phyloP scores from a whole-genome alignment of 2,113 vertebrate genomes.

The Muntiacus muntjak region DNA sequence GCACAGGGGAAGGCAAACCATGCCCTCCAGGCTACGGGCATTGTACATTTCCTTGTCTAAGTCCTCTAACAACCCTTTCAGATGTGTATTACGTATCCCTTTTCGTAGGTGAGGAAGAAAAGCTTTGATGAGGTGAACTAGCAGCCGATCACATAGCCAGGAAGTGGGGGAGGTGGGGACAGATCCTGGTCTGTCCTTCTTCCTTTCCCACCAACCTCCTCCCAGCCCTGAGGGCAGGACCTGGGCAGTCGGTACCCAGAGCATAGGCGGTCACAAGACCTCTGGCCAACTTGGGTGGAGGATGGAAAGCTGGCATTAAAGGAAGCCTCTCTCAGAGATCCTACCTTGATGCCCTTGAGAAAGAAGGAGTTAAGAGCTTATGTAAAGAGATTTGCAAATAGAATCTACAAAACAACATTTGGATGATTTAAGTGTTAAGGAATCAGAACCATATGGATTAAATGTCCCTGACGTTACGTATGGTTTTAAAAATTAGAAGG shows the following conservation, averaged over 20 bases:
- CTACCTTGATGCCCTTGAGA: slow-evolving; percentile 24
- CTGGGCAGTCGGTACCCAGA: neutral
- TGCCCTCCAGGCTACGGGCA: neutral
- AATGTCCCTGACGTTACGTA: slow-evolving; percentile 72
- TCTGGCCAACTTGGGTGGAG: neutral
- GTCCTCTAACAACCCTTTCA: neutral
- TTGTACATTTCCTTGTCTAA: neutral
- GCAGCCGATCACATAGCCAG: neutral
- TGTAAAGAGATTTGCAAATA: slow-evolving; percentile 73
- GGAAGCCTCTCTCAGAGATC: neutral
- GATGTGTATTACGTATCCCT: neutral
- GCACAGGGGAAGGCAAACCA: neutral
- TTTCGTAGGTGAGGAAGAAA: neutral
- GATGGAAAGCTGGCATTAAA: neutral
- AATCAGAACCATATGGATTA: slow-evolving; percentile 79
- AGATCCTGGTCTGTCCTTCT: neutral
- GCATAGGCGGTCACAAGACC: neutral
- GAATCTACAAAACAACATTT: slow-evolving; percentile 71
- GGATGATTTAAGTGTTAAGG: slow-evolving; percentile 76
- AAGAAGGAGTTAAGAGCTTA: slow-evolving; percentile 73
- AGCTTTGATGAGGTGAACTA: neutral
- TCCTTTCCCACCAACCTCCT: neutral
- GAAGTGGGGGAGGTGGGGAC: neutral
- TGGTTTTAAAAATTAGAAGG: slow-evolving; percentile 74
- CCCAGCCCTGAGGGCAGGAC: neutral